Conservation (phyloP, 2,113 vertebrate genomes). For the Actenoides lindsayi region DNA sequence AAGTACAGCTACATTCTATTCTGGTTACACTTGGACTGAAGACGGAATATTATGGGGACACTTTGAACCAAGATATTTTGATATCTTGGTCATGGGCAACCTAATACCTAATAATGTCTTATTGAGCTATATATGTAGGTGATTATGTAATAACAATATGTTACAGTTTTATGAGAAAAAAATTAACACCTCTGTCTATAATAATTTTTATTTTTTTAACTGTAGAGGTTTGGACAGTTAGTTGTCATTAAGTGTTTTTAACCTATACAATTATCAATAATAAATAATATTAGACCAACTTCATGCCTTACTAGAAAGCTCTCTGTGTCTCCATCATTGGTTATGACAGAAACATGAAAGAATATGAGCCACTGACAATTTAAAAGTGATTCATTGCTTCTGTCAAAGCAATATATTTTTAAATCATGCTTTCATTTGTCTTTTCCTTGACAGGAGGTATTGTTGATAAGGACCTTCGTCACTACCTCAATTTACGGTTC, state of each 20-base stretch:
- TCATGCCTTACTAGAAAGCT: not conserved
- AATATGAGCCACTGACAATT: not conserved
- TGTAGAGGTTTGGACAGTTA: not conserved
- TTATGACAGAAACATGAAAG: not conserved
- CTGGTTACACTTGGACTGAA: not conserved
- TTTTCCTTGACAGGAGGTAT: constrained; percentile 86
- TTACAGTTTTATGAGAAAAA: not conserved
- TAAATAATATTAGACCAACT: not conserved
- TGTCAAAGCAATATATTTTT: not conserved
- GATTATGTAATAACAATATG: not conserved
- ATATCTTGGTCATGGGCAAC: not conserved
- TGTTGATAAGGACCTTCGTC: constrained; percentile 97
- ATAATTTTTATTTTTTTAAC: not conserved
- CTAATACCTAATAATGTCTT: not conserved
- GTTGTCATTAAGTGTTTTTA: not conserved
- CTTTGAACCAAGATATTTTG: not conserved
- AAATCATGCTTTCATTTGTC: not conserved
- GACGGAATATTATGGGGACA: not conserved
- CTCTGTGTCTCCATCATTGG: not conserved
- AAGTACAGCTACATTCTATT: not conserved
- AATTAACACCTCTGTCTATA: not conserved
- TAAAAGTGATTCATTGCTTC: constrained; percentile 3
- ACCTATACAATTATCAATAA: not conserved
- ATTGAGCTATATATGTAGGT: not conserved
- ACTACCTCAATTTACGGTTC: constrained; percentile 98